These are phyloP conservation scores for Leptogaster cylindrica DNA, from an alignment of 2,888 invertebrate species.

Conservation along the genomic window DNA sequence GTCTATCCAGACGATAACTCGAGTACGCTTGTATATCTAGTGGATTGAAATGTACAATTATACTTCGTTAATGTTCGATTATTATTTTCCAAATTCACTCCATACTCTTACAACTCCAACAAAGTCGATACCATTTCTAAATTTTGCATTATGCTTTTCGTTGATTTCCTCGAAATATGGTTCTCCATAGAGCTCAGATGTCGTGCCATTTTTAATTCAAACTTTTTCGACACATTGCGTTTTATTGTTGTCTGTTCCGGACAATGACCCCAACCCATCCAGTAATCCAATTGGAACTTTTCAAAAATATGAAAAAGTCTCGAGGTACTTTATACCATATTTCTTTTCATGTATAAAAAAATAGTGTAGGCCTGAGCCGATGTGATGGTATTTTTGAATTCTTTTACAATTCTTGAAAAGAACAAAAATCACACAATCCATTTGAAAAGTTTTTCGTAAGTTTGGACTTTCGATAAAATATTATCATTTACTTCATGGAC, in stretches of 20 bases:
- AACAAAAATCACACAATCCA: neutral
- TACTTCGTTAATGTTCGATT: too few relatives aligned
- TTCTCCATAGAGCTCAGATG: slow-evolving; percentile 9
- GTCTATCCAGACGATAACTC: too few relatives aligned
- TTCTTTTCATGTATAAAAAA: too few relatives aligned
- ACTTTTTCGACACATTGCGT: slow-evolving; percentile 6
- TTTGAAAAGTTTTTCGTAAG: slow-evolving; percentile 3
- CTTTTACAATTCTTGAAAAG: neutral
- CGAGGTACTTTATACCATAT: neutral
- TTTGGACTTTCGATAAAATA: slow-evolving; percentile 10
- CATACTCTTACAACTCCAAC: too few relatives aligned
- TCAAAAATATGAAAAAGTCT: slow-evolving; percentile 6
- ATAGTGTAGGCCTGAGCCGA: too few relatives aligned
- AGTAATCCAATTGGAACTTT: neutral
- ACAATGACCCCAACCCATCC: slow-evolving; percentile 9
- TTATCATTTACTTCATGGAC: neutral
- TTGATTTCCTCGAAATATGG: too few relatives aligned
- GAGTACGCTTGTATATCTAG: too few relatives aligned
- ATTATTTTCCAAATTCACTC: too few relatives aligned
- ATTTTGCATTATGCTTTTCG: too few relatives aligned
- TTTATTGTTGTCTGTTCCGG: slow-evolving; percentile 11
- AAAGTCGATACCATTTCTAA: too few relatives aligned
- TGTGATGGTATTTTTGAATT: too few relatives aligned
- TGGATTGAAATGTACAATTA: too few relatives aligned
- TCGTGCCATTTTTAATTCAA: slow-evolving; percentile 13